phyloP scores from a whole-genome alignment of 2,797 vertebrate genomes.

The Sebastes aleutianus region DNA sequence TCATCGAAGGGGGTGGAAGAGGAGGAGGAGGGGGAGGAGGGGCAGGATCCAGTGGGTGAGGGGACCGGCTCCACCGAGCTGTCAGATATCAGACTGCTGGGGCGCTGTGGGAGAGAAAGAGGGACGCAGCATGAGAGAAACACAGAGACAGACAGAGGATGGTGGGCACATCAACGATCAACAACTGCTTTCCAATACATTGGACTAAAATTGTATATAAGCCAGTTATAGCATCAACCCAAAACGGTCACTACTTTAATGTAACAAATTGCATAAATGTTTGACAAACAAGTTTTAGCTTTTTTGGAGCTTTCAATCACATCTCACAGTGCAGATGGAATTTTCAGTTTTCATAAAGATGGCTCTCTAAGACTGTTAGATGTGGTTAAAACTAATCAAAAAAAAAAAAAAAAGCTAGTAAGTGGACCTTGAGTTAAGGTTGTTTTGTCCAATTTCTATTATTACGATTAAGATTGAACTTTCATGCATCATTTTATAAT shows the following conservation, averaged over 20 bases:
- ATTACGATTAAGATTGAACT: neutral
- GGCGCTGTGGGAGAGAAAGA: slow-evolving; percentile 68
- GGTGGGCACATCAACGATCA: neutral
- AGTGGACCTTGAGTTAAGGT: too few species aligned
- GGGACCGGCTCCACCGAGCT: slow-evolving; percentile 84
- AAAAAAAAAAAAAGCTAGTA: too few species aligned
- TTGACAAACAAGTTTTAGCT: neutral
- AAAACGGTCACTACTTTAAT: neutral
- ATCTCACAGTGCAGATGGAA: neutral
- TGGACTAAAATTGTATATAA: neutral
- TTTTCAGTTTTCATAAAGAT: neutral
- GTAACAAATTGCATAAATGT: neutral
- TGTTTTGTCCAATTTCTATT: neutral
- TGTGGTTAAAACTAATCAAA: neutral
- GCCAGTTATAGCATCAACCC: neutral
- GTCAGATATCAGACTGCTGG: slow-evolving; percentile 83
- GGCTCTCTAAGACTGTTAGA: neutral
- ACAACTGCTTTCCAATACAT: neutral
- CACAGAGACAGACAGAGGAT: slow-evolving; percentile 12
- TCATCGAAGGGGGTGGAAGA: slow-evolving; percentile 68
- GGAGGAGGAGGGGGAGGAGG: slow-evolving; percentile 24
- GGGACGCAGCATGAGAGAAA: neutral
- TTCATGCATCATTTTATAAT: neutral
- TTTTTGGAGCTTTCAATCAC: neutral
- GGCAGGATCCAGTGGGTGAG: slow-evolving; percentile 77